Evolutionary conservation across 1,140 invertebrate species (phyloP), one percentile per base, ranked within the genome.

Genomic region (Bursaphelenchus mucronatus): DNA sequence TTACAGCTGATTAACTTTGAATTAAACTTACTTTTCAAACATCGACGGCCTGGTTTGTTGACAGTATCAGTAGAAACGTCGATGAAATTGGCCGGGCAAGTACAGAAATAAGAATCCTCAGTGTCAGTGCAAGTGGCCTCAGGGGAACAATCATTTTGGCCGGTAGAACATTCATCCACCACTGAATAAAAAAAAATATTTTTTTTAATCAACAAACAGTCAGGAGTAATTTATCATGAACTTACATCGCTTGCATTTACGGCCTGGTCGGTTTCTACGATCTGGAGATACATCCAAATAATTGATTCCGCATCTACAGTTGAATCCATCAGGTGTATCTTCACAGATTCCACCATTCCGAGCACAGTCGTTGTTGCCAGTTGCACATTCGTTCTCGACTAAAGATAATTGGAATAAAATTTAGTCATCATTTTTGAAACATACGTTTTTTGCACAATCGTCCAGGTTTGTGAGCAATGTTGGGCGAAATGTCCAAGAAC

Each of bases 21-120:
- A 43, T 43, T 17, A 43, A 11, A 61, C 68, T 67, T 54, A 73
- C 76, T 64, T 51, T 58, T 53, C 52, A 79, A 63, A 65, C 77
- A 79, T 11, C 73, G 55, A 30, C 77, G 71, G 50, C 77, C 77
- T 9, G 77, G 78, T 53, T 68, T 54, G 56, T 76, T 70, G 45
- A 65, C 57, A 17, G 68, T 41, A 65, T 79, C 78, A 0, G 76
- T 66, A 44, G 78, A 80, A n/a, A 79, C 68, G 63, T 83, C 83
- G 41, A 80, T 87, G 19, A 89, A 89, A 8, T 91, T 91, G 9
- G 87, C 82, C 7, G 87, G 87, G 77, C 93, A 97, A 3, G 84
- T 83, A 74, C 94, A 97, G 47, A 86, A 87, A 76, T 92, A 97
- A 9, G 88, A 88, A 13, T 94, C 93, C 85, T 91, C 92, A 0